Conservation (phyloP, 2,888 invertebrate genomes). For the Rugalucina vietnamica region DNA sequence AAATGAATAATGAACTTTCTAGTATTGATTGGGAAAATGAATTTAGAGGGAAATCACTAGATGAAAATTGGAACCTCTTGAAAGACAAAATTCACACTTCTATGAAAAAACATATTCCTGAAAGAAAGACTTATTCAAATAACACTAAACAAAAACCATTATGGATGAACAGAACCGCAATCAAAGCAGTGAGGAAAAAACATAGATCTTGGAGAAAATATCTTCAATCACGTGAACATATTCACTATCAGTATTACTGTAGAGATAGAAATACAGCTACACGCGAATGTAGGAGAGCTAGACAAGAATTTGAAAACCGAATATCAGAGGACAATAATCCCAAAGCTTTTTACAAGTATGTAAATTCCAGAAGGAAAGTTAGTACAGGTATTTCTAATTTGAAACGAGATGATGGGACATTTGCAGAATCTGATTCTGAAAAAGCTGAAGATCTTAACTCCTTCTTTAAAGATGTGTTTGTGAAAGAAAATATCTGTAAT, state of each 20-base stretch:
- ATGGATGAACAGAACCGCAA: constrained; percentile 13
- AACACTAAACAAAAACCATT: neutral
- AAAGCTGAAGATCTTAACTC: constrained; percentile 17
- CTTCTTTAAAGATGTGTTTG: constrained; percentile 17
- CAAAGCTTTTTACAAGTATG: constrained; percentile 24
- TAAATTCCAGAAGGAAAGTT: constrained; percentile 4
- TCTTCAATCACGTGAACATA: neutral
- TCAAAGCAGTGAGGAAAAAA: constrained; percentile 6
- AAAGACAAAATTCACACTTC: neutral
- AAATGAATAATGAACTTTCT: neutral
- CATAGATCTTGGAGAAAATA: constrained; percentile 16
- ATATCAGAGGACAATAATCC: neutral
- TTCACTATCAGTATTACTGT: constrained; percentile 16
- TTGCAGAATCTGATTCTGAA: neutral
- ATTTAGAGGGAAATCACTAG: neutral
- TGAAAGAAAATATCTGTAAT: neutral
- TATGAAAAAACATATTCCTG: constrained; percentile 4
- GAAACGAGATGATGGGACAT: neutral
- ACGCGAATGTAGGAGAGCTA: neutral
- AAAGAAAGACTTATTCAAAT: neutral
- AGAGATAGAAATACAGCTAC: constrained; percentile 7
- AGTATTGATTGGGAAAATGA: neutral
- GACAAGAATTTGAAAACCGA: neutral
- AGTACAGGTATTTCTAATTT: constrained; percentile 5
- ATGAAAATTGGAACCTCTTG: neutral